These are phyloP conservation scores for Monopis laevigella DNA, from an alignment of 2,888 invertebrate species.

Conservation along the genomic window DNA sequence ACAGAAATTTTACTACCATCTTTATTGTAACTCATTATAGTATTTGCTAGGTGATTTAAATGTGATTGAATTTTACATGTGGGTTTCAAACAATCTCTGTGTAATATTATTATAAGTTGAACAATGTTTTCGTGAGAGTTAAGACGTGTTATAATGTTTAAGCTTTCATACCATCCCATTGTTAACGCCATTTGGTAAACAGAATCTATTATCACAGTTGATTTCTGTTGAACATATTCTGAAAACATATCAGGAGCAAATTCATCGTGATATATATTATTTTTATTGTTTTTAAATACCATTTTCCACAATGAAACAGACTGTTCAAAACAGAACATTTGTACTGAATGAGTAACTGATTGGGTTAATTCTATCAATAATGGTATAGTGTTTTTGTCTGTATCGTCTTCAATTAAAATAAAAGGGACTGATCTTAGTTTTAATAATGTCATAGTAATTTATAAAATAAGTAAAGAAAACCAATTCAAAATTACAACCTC, in stretches of 20 bases:
- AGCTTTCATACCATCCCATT: constrained; percentile 43
- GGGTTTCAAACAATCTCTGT: constrained; percentile 55
- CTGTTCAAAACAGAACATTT: constrained; percentile 46
- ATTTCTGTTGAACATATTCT: constrained; percentile 27
- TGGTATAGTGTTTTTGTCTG: constrained; percentile 40
- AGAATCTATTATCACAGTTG: constrained; percentile 45
- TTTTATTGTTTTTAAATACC: constrained; percentile 29
- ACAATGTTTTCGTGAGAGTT: constrained; percentile 28
- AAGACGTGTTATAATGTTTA: constrained; percentile 32
- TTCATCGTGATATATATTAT: constrained; percentile 28
- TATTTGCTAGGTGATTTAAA: constrained; percentile 54
- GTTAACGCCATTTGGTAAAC: constrained; percentile 47
- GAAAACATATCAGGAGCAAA: constrained; percentile 24
- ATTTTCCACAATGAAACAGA: constrained; percentile 36
- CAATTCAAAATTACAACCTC: too few relatives aligned
- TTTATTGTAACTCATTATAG: constrained; percentile 37
- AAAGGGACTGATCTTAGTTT: constrained; percentile 42
- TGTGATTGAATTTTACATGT: constrained; percentile 42
- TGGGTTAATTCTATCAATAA: constrained; percentile 34
- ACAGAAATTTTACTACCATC: constrained; percentile 34
- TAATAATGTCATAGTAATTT: constrained; percentile 38
- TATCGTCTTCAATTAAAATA: constrained; percentile 46
- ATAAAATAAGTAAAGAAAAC: too few relatives aligned
- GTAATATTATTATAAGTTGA: constrained; percentile 46
- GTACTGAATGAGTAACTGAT: constrained; percentile 27